Conservation (phyloP, 2,888 invertebrate species). For the Nebria brevicollis region DNA sequence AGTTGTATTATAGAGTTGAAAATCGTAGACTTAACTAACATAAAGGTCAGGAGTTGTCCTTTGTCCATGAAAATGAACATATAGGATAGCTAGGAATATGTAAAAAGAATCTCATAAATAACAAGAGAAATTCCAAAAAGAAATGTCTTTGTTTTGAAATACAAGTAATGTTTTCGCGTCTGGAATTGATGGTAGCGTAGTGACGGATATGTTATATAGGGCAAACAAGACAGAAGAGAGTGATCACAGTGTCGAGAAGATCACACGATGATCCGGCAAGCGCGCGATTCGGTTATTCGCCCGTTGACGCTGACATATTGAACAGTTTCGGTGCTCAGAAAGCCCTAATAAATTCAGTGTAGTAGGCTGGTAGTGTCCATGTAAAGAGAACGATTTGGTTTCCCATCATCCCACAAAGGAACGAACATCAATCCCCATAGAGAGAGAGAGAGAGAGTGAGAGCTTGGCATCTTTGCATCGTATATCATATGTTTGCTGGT, state of each 20-base stretch:
- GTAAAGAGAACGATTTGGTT: constrained; percentile 43
- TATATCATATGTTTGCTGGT: background rate
- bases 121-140: background rate
- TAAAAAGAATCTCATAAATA: background rate
- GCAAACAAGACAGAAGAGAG: constrained; percentile 12
- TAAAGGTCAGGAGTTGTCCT: background rate
- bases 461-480: constrained; percentile 2
- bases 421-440: constrained; percentile 35
- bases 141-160: background rate
- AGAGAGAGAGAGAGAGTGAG: background rate
- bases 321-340: constrained; percentile 55
- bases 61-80: too few species aligned
- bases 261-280: constrained; percentile 41
- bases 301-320: constrained; percentile 45
- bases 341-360: constrained; percentile 54
- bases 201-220: background rate
- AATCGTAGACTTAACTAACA: too few species aligned
- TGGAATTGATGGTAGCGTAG: too few species aligned
- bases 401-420: constrained; percentile 45
- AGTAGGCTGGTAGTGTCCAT: background rate
- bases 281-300: constrained; percentile 35
- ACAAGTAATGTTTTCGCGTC: background rate
- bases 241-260: constrained; percentile 34
- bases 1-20: too few species aligned
- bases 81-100: background rate